Evolutionary conservation across 2,113 vertebrate genomes (phyloP).

Genomic region (Blennius ocellaris): DNA sequence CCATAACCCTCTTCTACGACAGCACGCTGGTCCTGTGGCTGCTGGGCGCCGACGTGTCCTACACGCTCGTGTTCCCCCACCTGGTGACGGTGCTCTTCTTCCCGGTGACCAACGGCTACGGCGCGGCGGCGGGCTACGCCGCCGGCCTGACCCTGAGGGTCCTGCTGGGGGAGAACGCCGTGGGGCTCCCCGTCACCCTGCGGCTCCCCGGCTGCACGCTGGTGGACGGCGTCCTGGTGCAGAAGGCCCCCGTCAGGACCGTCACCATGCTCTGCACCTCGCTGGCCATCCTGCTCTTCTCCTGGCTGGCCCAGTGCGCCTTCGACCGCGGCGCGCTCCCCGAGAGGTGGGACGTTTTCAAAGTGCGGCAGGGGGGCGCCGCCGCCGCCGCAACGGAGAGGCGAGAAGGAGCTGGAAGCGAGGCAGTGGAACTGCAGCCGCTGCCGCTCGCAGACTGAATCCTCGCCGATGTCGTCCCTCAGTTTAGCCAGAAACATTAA

Average conservation of each 20-base stretch:
- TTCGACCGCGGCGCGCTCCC: constrained; percentile 77
- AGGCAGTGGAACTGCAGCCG: constrained; percentile 25
- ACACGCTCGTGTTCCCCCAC: constrained; percentile 82
- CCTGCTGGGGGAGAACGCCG: constrained; percentile 74
- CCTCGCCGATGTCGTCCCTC: not conserved
- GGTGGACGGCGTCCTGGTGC: constrained; percentile 62
- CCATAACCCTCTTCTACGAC: constrained; percentile 74
- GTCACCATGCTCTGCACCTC: constrained; percentile 74
- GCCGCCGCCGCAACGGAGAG: too few relatives aligned
- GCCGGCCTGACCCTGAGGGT: constrained; percentile 77
- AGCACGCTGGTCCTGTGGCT: constrained; percentile 84
- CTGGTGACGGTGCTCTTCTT: constrained; percentile 81
- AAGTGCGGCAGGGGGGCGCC: constrained; percentile 19
- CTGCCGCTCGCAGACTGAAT: constrained; percentile 1
- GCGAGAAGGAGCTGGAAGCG: constrained; percentile 5
- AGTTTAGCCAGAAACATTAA: too few relatives aligned
- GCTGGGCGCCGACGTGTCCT: constrained; percentile 81
- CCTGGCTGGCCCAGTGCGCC: constrained; percentile 51
- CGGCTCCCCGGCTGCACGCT: constrained; percentile 73
- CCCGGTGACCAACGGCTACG: constrained; percentile 59
- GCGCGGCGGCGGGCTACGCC: constrained; percentile 59
- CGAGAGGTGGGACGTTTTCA: constrained; percentile 77
- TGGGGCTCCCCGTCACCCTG: constrained; percentile 60
- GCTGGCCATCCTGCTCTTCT: constrained; percentile 59
- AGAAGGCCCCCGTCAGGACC: constrained; percentile 81